Evolutionary conservation across 2,797 vertebrate genomes (phyloP), one percentile per base, ranked within the genome.

Genomic region (Cyprinella venusta): DNA sequence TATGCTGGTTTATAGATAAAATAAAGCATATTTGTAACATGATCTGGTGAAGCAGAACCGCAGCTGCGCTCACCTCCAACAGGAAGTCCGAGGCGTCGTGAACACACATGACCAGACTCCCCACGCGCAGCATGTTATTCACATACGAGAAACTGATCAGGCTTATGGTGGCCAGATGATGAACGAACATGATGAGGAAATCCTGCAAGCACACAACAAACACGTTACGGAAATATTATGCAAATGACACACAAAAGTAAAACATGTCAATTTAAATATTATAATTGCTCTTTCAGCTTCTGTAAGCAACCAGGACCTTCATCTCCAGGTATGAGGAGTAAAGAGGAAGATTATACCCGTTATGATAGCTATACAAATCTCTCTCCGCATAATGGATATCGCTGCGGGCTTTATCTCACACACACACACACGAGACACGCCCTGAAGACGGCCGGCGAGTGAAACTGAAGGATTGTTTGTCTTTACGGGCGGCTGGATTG

Each of bases 131-230:
- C 98, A 99, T 99, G 91, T 98, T 99, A 92, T 96, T 99, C 85
- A 94, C 93, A 5, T 98, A 99, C 5, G 98, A 99, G 92, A 97
- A 97, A 0, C 95, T 96, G 88, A 99, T 96, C 87, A 99, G 96
- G 4, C 92, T 90, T 42, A 99, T 93, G 5, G 97, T 95, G 87
- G 95, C 96, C 92, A 99, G 89, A 85, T 99, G 98, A 93, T 99
- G 98, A 77, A 99, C 90, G 13, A 99, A 96, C 98, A 99, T 99
- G 80, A 99, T 95, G 85, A 97, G 83, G 89, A 99, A 99, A 89
- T 99, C 98, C 98, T 99, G 91, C 16, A 13, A 6, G 0, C 0
- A 67, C 0, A 67, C 13, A 6, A 33, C n/a, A 71, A 26, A 82
- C 4, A 38, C 4, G 30, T 26, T 54, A n/a, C 3, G 3, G 13